These are phyloP conservation scores for Syngnathoides biaculeatus DNA, from an alignment of 2,113 vertebrate species.

Conservation along the genomic window DNA sequence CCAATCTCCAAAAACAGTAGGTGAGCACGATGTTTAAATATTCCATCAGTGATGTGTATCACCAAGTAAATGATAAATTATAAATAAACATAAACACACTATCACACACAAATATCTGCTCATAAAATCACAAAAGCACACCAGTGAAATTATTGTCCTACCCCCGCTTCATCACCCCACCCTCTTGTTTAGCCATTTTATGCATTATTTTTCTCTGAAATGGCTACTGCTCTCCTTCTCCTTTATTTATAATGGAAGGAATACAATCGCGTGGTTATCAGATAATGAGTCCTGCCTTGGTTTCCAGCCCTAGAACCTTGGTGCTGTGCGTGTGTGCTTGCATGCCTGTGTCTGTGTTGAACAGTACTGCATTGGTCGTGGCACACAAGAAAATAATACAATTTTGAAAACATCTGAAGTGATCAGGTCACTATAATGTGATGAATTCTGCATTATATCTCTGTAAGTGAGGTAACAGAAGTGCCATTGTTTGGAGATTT, in stretches of 20 bases:
- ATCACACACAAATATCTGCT: neutral
- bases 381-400: neutral
- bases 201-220: constrained; percentile 12
- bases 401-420: neutral
- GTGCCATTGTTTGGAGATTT: neutral
- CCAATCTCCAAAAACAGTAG: neutral
- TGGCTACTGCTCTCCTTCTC: constrained; percentile 31
- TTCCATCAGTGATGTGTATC: neutral
- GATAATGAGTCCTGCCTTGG: constrained; percentile 49
- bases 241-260: constrained; percentile 55
- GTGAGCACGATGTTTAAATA: neutral
- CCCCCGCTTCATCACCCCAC: neutral
- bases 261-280: constrained; percentile 36
- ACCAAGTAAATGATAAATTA: neutral
- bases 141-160: neutral
- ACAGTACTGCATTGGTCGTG: constrained; percentile 6
- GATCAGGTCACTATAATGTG: neutral
- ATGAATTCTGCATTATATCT: neutral
- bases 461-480: neutral
- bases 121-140: neutral
- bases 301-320: constrained; percentile 23
- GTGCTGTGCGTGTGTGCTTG: constrained; percentile 6
- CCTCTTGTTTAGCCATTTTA: constrained; percentile 11
- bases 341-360: neutral
- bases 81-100: neutral